A percentile compares a stretch with the other conserved stretches of the same genome.
Evolutionary conservation across 1,140 invertebrate genomes (phyloP).

Genomic region (Drosophila takahashii): DNA sequence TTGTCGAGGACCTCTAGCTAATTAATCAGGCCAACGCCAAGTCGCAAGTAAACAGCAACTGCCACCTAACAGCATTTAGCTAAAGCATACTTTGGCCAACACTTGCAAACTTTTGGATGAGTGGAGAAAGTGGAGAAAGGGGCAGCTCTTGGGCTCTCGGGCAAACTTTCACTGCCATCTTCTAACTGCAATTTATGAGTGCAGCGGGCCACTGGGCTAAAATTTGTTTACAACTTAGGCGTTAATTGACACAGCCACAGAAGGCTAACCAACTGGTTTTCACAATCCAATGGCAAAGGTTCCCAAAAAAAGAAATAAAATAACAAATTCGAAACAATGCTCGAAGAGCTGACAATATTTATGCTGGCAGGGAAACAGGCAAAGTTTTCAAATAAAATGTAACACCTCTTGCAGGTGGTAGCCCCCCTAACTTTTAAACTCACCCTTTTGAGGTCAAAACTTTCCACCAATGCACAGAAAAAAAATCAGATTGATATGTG

Average conservation of each 20-base stretch:
- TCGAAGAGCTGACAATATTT: conserved; percentile 63
- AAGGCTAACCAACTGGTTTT: conserved; percentile 52
- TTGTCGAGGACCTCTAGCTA: conserved; percentile 41
- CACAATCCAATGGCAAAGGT: conserved; percentile 61
- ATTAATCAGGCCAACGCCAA: conserved; percentile 62
- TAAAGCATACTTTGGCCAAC: conserved; percentile 63
- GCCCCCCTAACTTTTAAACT: conserved; percentile 42
- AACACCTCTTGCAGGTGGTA: conserved; percentile 60
- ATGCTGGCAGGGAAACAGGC: conserved; percentile 32
- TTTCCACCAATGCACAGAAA: no score
- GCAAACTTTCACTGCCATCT: conserved; percentile 53
- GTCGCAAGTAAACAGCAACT: conserved; percentile 73
- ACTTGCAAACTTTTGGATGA: conserved; percentile 46
- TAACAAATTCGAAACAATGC: conserved; percentile 15
- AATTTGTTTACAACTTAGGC: conserved; percentile 83
- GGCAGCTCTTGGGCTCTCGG: conserved; percentile 18
- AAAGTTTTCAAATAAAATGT: conserved; percentile 80
- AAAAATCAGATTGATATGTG: no score
- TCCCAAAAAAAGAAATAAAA: not conserved
- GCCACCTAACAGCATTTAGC: conserved; percentile 75
- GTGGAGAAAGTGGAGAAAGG: not conserved
- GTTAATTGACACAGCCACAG: conserved; percentile 77
- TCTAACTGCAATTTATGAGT: conserved; percentile 81
- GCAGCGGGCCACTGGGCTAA: conserved; percentile 65
- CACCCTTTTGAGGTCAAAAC: conserved; percentile 32